Evolutionary conservation across 2,113 vertebrate genomes (phyloP), one percentile per base, ranked within the genome.

Genomic region (Notiomystis cincta): DNA sequence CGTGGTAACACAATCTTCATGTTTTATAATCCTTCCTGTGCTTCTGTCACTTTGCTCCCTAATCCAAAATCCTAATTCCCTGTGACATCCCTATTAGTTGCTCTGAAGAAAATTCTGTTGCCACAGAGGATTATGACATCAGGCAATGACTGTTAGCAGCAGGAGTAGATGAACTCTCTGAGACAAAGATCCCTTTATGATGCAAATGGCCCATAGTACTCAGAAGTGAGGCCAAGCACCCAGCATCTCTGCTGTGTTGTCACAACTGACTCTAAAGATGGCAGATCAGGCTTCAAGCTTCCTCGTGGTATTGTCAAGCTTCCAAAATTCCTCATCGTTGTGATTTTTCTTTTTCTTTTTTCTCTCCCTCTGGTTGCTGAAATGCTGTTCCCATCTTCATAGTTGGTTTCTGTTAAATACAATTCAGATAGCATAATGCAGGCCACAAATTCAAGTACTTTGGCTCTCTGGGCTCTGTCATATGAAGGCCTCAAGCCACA

Each of bases 11-110:
- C 45, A 75, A 15, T 90, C 69, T 78, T 82, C 23, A 33, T 67
- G 38, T 85, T 89, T 72, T 94, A 19, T 87, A 95, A 96, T 51
- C 47, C 40, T 78, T 89, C 38, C 60, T 89, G 30, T 81, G 84
- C 64, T 95, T 89, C 88, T 94, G 70, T 91, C 5, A 1, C 75
- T 94, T 92, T 67, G 38, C 54, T 83, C 31, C 70, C 28, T 91
- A 95, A 82, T 82, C 91, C 83, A 67, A 95, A 96, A 89, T 89
- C 58, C 53, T 97, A 95, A 95, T 95, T 78, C 83, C 56, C 91
- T 93, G 60, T 95, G 94, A 93, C 83, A 86, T 83, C 71, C 65
- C 61, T 83, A 25, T 92, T 93, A 94, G 83, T 83, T 95, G 61
- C 37, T 91, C 71, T 93, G 81, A 90, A 90, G 56, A 86, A 92